These are phyloP conservation scores for Drosophila siamana DNA, from an alignment of 2,888 invertebrate genomes.

Conservation along the genomic window DNA sequence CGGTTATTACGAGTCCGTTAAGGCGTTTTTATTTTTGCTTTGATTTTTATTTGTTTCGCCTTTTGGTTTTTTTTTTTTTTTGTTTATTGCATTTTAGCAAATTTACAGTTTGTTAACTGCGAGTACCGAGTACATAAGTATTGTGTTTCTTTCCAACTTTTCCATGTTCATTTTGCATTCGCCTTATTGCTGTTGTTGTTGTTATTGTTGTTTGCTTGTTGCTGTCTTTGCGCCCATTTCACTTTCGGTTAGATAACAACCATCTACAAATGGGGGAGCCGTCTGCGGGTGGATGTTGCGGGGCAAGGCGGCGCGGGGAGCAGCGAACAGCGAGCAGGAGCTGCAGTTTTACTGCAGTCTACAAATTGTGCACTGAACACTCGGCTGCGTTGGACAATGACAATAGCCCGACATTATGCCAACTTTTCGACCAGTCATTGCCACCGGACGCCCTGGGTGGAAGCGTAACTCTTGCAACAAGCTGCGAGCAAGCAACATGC, in stretches of 20 bases:
- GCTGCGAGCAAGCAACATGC: conserved; percentile 4
- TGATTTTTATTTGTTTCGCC: conserved; percentile 53
- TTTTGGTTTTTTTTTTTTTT: conserved; percentile 26
- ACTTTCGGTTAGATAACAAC: conserved; percentile 74
- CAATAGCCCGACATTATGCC: conserved; percentile 41
- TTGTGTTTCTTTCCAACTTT: conserved; percentile 62
- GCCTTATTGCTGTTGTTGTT: conserved; percentile 16
- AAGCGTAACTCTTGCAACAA: conserved; percentile 33
- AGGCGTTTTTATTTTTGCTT: conserved; percentile 35
- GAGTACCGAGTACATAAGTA: conserved; percentile 41
- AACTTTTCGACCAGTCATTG: conserved; percentile 48
- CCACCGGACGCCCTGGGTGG: conserved; percentile 39
- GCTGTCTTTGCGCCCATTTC: conserved; percentile 63
- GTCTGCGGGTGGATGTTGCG: not conserved
- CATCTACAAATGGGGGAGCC: conserved; percentile 21
- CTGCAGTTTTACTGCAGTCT: conserved; percentile 31
- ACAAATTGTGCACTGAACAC: conserved; percentile 41
- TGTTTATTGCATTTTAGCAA: conserved; percentile 62
- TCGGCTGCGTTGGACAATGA: conserved; percentile 55
- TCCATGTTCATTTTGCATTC: conserved; percentile 58
- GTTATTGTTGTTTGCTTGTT: conserved; percentile 23
- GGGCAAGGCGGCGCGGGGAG: not conserved
- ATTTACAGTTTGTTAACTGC: conserved; percentile 74
- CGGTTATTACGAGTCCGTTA: conserved; percentile 51
- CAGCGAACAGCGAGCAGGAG: conserved; percentile 9